Base-by-base conservation (phyloP, 2,113 vertebrate genomes). In the Cyanocitta stelleri region DNA sequence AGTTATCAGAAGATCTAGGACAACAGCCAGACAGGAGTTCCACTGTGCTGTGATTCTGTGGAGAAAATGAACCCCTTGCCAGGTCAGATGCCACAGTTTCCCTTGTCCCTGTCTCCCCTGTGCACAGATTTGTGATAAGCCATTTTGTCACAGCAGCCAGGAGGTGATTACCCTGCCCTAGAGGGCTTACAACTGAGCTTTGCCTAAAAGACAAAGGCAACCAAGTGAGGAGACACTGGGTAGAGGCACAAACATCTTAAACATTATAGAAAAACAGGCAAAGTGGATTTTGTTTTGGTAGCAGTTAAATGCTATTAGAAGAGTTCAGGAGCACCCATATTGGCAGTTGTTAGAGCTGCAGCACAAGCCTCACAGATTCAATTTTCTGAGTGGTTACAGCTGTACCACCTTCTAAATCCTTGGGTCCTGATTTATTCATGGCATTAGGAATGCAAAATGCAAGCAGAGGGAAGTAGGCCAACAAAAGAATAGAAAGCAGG, bases 401-500 rank as follows among this genome's bases (percentile, higher is more conserved):
- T 97, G 96, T 96, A 93, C 85, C 87, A 96, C 91, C 93, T 96
- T 93, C 93, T 87, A 96, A 96, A 96, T 96, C 95, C 92, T 90
- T 91, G 76, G 91, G 81, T 95, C 92, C 91, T 96, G 89, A 97
- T 97, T 97, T 97, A 97, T 97, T 97, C 96, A 97, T 95, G 75
- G 94, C 87, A 97, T 96, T 96, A 96, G 89, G 90, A 92, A 97
- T 97, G 94, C 97, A 96, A 95, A 97, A 96, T 94, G 88, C 94
- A 96, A 97, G 92, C 93, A 94, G 74, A 78, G 91, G 94, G 96
- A 97, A 96, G 95, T 96, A 96, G 97, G 97, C 96, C 95, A 97
- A 95, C 84, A 93, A 95, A 87, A 96, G 93, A 95, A 91, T 35
- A 93, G 93, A 94, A 94, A 96, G 87, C 63, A 89, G 93, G 79